Percentiles rank a stretch among this genome's conserved stretches.
phyloP scores from a whole-genome alignment of 2,113 vertebrate genomes.

The Nerophis lumbriciformis region DNA sequence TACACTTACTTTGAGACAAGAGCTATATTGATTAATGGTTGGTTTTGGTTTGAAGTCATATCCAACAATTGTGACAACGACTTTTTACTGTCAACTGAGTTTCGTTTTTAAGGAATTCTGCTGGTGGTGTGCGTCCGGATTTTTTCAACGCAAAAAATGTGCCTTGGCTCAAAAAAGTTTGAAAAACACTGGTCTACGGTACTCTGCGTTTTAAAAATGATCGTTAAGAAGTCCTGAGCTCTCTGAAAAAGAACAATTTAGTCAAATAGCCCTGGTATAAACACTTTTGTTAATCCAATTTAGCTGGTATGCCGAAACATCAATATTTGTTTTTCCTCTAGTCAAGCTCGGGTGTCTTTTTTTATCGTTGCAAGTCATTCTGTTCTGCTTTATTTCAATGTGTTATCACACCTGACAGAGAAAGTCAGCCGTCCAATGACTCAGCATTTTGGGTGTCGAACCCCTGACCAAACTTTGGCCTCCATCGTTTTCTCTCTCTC shows the following conservation, averaged over 20 bases:
- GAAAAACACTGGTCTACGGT: not conserved
- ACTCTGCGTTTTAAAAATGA: not conserved
- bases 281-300: conserved; percentile 27
- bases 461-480: conserved; percentile 40
- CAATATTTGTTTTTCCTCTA: conserved; percentile 14
- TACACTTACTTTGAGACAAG: too few relatives aligned
- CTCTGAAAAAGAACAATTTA: not conserved
- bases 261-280: conserved; percentile 3
- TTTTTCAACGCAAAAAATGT: too few relatives aligned
- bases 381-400: conserved; percentile 22
- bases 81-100: too few relatives aligned
- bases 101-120: too few relatives aligned
- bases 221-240: not conserved
- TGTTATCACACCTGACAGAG: conserved; percentile 28
- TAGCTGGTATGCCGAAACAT: conserved; percentile 10
- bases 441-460: conserved; percentile 9
- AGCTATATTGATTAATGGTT: too few relatives aligned
- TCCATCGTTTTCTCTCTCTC: conserved; percentile 12
- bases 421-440: conserved; percentile 31
- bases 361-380: not conserved
- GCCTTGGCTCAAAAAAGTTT: too few relatives aligned
- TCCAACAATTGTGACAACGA: too few relatives aligned
- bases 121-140: too few relatives aligned
- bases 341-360: conserved; percentile 10
- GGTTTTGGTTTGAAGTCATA: too few relatives aligned